Base-by-base conservation (phyloP, 2,888 invertebrate species). In the Plebejus melissa region DNA sequence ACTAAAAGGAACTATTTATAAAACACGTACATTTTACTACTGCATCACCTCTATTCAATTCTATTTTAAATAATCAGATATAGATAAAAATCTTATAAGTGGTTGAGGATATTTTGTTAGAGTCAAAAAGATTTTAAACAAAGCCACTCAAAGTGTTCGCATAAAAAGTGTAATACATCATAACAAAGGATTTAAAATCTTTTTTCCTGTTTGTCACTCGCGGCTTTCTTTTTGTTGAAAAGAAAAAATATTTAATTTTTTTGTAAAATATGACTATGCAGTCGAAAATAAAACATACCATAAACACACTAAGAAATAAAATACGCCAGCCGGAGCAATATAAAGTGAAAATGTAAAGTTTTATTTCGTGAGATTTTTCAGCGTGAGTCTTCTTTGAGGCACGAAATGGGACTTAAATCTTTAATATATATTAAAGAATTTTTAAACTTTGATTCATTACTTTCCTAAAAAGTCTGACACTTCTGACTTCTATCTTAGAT, bases 371-470 rank as follows among this genome's bases (percentile, higher is more conserved):
- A 70, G 22, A 70, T 41, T 38, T 69, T 69, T 38, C 70, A 70
- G 41, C 9, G 70, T 41, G 4, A 70, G 22, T 70, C 22, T 65
- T 65, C 32, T 65, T 41, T 70, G 22, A 22, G 70, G n/a, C 16
- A 41, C 70, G 70, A 41, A 70, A n/a, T 22, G 41, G 38, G 41
- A 70, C 70, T 70, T 70, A 32, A 32, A 32, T 32, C 32, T 32
- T 32, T 32, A 41, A 70, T 70, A 70, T 41, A 70, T 70, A 70
- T 70, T 41, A 41, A 70, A 41, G 70, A 41, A 70, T 41, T 41
- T 70, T 70, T 9, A n/a, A 70, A 70, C 70, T 70, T 28, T 32
- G 38, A 38, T 69, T 69, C 38, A 70, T 70, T 70, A 41, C 70
- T 41, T 70, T 70, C 9, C 41, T 38, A 70, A 41, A n/a, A 70